These are phyloP conservation scores for Nymphalis polychloros DNA, from an alignment of 2,888 invertebrate species.

Conservation along the genomic window DNA sequence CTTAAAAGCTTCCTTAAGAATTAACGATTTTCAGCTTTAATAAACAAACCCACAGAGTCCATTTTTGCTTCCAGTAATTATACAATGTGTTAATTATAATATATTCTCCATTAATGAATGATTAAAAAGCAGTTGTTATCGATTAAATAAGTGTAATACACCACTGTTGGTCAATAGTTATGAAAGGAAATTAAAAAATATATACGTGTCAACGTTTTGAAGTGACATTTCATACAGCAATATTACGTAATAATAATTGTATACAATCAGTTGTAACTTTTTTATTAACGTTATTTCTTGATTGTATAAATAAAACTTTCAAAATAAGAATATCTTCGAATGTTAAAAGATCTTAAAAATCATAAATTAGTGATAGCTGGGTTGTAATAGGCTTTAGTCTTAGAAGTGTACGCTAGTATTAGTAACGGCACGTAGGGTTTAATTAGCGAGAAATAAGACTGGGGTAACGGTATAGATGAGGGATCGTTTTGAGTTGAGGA, in stretches of 20 bases:
- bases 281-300: too few relatives aligned
- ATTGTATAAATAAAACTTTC: background rate
- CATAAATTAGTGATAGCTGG: slow-evolving; percentile 31
- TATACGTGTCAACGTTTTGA: too few relatives aligned
- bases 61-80: slow-evolving; percentile 11
- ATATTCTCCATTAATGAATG: background rate
- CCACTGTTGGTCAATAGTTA: background rate
- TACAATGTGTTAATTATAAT: background rate
- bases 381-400: slow-evolving; percentile 30
- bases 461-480: slow-evolving; percentile 42
- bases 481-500: slow-evolving; percentile 14
- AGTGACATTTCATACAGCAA: too few relatives aligned
- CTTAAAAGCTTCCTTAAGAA: slow-evolving; percentile 1
- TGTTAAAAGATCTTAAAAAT: background rate
- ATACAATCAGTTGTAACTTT: too few relatives aligned
- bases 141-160: slow-evolving; percentile 3
- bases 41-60: background rate
- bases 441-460: slow-evolving; percentile 64
- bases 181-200: background rate
- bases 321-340: background rate
- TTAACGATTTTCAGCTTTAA: slow-evolving; percentile 5
- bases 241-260: too few relatives aligned
- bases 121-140: background rate
- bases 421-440: slow-evolving; percentile 45
- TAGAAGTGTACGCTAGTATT: slow-evolving; percentile 28